A percentile compares a stretch with the other conserved stretches of the same genome.
phyloP scores from a whole-genome alignment of 1,140 invertebrate genomes.

The Scylla paramamosain region DNA sequence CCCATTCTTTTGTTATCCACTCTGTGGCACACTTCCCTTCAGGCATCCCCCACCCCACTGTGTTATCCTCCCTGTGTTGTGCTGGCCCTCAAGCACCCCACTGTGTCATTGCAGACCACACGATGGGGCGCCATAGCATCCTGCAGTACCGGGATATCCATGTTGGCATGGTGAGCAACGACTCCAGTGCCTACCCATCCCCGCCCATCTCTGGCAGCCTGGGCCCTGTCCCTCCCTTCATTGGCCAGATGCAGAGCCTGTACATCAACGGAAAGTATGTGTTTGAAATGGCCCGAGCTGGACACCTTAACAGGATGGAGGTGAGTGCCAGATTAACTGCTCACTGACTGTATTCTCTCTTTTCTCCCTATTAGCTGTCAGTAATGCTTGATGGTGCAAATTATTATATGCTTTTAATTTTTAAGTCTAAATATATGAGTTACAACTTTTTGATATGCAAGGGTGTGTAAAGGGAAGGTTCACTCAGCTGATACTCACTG shows the following conservation, averaged over 20 bases:
- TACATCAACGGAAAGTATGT: constrained; percentile 91
- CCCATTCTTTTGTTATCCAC: too few relatives aligned
- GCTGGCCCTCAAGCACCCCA: too few relatives aligned
- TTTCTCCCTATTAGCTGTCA: not conserved
- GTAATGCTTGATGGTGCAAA: not conserved
- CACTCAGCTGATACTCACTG: too few relatives aligned
- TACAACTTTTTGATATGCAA: too few relatives aligned
- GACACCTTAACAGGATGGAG: constrained; percentile 80
- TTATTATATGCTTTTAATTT: too few relatives aligned
- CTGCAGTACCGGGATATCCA: constrained; percentile 75
- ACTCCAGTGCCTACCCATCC: constrained; percentile 79
- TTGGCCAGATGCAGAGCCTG: constrained; percentile 95
- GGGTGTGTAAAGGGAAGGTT: too few relatives aligned
- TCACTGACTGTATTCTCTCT: not conserved
- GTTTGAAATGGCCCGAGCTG: constrained; percentile 87
- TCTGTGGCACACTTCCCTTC: too few relatives aligned
- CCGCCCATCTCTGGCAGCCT: constrained; percentile 15
- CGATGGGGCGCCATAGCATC: constrained; percentile 73
- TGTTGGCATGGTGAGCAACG: constrained; percentile 70
- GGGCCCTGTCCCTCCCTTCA: constrained; percentile 82
- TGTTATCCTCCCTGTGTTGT: too few relatives aligned
- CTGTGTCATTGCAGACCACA: constrained; percentile 75
- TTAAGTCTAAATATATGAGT: too few relatives aligned
- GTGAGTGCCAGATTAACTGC: constrained; percentile 70
- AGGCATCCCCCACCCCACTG: too few relatives aligned